Base-by-base conservation (phyloP, 2,797 vertebrate species). In the Catharus ustulatus region DNA sequence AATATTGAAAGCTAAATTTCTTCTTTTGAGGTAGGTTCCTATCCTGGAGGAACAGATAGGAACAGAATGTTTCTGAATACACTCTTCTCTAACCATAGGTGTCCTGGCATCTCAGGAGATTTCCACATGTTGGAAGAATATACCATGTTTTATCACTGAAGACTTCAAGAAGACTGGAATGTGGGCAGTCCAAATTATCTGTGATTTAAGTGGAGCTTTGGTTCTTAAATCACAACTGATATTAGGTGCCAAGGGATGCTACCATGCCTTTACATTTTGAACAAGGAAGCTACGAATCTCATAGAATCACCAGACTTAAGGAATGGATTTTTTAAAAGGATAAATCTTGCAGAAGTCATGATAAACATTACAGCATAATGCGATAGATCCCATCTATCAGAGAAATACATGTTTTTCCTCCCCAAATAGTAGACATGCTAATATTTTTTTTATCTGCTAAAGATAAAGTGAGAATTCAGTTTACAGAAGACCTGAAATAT, bases 401-500 rank as follows among this genome's bases (percentile, higher is more conserved):
- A 59, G 45, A 67, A 85, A 64, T 74, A 45, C 3, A 2, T 38
- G 42, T 63, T 88, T 93, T 91, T 23, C 36, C 20, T 54, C 46
- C 42, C 20, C 45, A 91, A 83, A 71, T 68, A 30, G 27, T 87
- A 52, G 34, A 93, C 90, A 89, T 85, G 61, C 24, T 71, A 54
- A 71, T 87, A 71, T 54, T 3, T 15, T 80, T 85, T 92, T 87
- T 71, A 89, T 94, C 54, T 77, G 8, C 30, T 74, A 64, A 84
- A 90, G 67, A 61, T 84, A 81, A 89, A 59, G 34, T 72, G 79
- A 94, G 62, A 78, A 69, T 82, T 84, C 49, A 36, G 38, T 87
- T 94, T 90, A 43, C 16, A 42, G 45, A 68, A 85, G 32, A 32
- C 14, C 22, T 89, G 55, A 90, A 72, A 81, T 82, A 57, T 32